phyloP scores from a whole-genome alignment of 1,140 invertebrate genomes.

The Luehdorfia chinensis region DNA sequence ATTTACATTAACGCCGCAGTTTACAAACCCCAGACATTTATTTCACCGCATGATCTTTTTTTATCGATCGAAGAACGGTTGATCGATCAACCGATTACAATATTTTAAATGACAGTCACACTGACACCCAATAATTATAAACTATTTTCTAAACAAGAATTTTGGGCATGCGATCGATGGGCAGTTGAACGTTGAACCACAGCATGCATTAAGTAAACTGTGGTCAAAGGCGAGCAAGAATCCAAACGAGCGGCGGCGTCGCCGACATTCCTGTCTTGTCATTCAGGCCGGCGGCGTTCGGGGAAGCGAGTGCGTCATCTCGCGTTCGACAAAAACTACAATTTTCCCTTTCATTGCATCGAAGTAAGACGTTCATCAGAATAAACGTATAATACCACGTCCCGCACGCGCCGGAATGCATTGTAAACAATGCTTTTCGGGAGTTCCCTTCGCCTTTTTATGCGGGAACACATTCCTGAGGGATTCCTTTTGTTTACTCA shows the following conservation, averaged over 20 bases:
- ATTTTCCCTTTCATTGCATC: conserved; percentile 72
- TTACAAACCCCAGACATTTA: too few relatives aligned
- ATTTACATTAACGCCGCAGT: too few relatives aligned
- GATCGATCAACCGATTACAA: too few relatives aligned
- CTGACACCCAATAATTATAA: too few relatives aligned
- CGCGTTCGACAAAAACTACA: conserved; percentile 56
- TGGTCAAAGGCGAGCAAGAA: conserved; percentile 19
- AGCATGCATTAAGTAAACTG: too few relatives aligned
- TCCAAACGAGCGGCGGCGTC: conserved; percentile 16
- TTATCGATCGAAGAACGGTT: too few relatives aligned
- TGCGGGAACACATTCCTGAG: conserved; percentile 66
- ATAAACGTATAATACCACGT: conserved; percentile 58
- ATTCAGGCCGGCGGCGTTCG: conserved; percentile 37
- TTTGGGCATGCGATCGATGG: too few relatives aligned
- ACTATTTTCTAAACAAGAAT: too few relatives aligned
- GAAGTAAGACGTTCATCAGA: conserved; percentile 46
- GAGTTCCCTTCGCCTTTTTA: conserved; percentile 69
- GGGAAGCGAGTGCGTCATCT: conserved; percentile 60
- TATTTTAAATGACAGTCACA: too few relatives aligned
- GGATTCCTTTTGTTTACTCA: conserved; percentile 72
- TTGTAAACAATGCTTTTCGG: conserved; percentile 73
- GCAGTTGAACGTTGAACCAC: too few relatives aligned
- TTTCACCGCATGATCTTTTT: too few relatives aligned
- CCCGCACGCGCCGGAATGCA: conserved; percentile 49
- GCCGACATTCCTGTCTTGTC: conserved; percentile 60